Base-by-base conservation (phyloP, 2,888 invertebrate genomes). In the Sylvicola cinctus region DNA sequence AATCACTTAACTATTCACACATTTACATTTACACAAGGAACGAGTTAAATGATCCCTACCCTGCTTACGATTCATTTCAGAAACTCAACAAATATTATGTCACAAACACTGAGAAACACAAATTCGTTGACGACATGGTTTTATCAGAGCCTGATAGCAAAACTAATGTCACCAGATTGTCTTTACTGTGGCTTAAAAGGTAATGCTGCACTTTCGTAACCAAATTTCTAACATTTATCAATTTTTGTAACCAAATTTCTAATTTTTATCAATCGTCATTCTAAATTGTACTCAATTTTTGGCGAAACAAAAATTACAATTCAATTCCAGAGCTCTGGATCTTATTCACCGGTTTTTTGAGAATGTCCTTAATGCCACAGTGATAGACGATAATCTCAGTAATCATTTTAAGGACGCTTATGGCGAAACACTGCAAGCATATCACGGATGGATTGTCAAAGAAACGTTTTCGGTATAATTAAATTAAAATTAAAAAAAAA, bases 121-220 rank as follows among this genome's bases (percentile, higher is more conserved):
- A 64, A 29, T 74, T 70, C 48, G 51, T 83, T 38, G 68, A 80
- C 42, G 73, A 75, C 47, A 63, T 80, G 58, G 66, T 81, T 46
- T 50, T 69, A 35, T 51, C 58, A 37, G 78, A 78, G 51, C 60
- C 65, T 42, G 52, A 58, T 34, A 54, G 60, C 35, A 66, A 66
- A 29, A 58, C 60, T 43, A 50, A 52, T 37, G 45, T 57, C 39
- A 71, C 67, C 16, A 63, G 64, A 16, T 72, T 73, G 47, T 69
- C 77, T 34, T 54, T 81, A 36, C 54, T 78, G 32, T 83, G 83
- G 81, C 59, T 83, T 2, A 73, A 73, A 54, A 72, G 76, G 77
- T 75, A 55, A 6, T 4, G 4, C 20, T 20, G 8, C 8, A 20
- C 8, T 20, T 20, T 8, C 20, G 8, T 20, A 6, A 6, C 20